Base-by-base conservation (phyloP, 2,797 vertebrate genomes). In the Coreius guichenoti region DNA sequence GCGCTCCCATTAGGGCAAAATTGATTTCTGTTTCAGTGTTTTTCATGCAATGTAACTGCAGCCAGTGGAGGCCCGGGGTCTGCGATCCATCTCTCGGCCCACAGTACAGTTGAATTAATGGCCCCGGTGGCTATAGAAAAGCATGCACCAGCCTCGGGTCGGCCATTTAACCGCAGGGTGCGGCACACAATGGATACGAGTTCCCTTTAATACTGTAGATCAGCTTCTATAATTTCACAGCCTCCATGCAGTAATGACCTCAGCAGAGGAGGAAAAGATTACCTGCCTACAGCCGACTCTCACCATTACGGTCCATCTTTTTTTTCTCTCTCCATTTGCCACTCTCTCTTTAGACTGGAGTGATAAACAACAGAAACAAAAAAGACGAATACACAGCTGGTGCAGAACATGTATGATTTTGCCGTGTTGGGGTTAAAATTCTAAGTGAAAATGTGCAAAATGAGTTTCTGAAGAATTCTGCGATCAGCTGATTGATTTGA, bases 1-100 rank as follows among this genome's bases (percentile, higher is more conserved):
- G 87, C 65, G 45, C 83, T 79, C 82, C 89, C 86, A 91, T 92
- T 91, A 90, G 58, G 75, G 61, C 45, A 61, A 91, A 90, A 92
- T 90, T 78, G 80, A 86, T 90, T 89, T 92, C 87, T 85, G 92
- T 90, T 92, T 91, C 80, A 75, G 54, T 84, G 80, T 90, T 87
- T 68, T 80, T 89, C 86, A 86, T 89, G 88, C 87, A 89, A 31
- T 89, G 73, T 86, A 88, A 91, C 84, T 79, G 80, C 87, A 82
- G 84, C 86, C 78, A 75, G 82, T 88, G 72, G 84, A 87, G 80
- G 82, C 84, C 82, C 31, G 69, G 86, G 26, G 89, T 74, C 74
- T 82, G n/a, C 11, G 2, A 12, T 72, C 51, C 17, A 8, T 89
- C 65, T 85, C 65, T 33, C 6, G 19, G 67, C 67, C 43, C 26